Evolutionary conservation across 2,888 invertebrate genomes (phyloP), one percentile per base, ranked within the genome.

Genomic region (Melolontha melolontha): DNA sequence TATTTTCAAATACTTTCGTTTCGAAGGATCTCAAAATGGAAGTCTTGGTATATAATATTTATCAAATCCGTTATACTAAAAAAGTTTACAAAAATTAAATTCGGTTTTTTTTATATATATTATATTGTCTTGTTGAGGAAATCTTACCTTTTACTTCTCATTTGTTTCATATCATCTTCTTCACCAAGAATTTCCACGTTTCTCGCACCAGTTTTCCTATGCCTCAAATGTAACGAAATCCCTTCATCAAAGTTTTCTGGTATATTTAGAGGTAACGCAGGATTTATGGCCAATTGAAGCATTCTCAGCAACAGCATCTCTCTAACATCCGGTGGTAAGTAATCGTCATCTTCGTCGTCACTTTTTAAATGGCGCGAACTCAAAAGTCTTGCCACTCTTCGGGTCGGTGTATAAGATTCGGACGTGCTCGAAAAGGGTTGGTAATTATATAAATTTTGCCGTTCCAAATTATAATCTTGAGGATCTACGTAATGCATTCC

Each of bases 111-210:
- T n/a, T n/a, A n/a, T n/a, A n/a, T n/a, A 22, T 22, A 22, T 22
- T 22, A 1, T 22, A 22, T 22, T 4, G 2, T 22, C 22, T 22
- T 34, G 4, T 34, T 5, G 6, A 34, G 8, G 1, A 10, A 34
- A 34, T 34, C 59, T 59, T 29, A 47, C 59, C 59, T 59, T 44
- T 59, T 64, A 27, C 52, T 54, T 14, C 52, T 51, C 5, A 22
- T 12, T 7, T 44, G 50, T 59, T 57, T 82, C 1, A 75, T 85
- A 77, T 77, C 81, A 76, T 57, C 84, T 76, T 71, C 85, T 76
- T 91, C 91, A 0, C 90, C 90, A 34, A 92, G 83, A 74, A 92
- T 91, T 80, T 92, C 91, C 27, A 92, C 89, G 78, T 91, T 92
- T 73, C 92, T 85, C 16, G 91, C 88, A 63, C 90, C 89, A 73